A percentile compares a stretch with the other conserved stretches of the same genome.
Conservation (phyloP, 2,797 vertebrate genomes). For the Intellagama lesueurii region DNA sequence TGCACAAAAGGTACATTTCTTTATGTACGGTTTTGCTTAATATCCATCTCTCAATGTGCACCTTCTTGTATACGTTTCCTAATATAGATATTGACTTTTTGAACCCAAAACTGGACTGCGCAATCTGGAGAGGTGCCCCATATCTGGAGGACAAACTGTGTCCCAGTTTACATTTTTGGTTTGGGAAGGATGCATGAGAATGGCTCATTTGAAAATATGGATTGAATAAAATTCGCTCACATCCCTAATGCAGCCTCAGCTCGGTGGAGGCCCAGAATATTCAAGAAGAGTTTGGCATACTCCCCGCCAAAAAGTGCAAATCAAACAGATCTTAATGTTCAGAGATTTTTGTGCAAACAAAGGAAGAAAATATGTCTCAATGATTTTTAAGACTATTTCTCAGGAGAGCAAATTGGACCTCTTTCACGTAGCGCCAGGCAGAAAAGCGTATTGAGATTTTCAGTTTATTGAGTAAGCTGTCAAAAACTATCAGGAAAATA, state of each 20-base stretch:
- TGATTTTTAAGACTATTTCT: background rate
- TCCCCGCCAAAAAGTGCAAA: too few relatives aligned
- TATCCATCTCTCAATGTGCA: background rate
- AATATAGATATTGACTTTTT: background rate
- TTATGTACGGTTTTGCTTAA: background rate
- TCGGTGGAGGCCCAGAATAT: background rate
- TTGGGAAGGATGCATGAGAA: background rate
- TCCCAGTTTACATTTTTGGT: background rate
- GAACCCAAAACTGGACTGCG: background rate
- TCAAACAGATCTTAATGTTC: background rate
- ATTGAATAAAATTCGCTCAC: background rate
- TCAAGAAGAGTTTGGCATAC: background rate
- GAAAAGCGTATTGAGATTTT: background rate
- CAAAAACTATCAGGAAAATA: background rate
- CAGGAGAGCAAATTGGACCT: background rate
- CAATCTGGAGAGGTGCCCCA: background rate
- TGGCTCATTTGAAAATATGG: background rate
- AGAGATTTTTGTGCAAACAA: background rate
- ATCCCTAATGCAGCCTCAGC: background rate
- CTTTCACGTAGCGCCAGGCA: background rate
- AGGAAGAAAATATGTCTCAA: background rate
- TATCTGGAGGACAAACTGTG: background rate
- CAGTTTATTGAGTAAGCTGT: background rate
- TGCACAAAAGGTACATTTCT: background rate
- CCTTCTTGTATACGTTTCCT: background rate